Percentiles rank a stretch among this genome's conserved stretches.
phyloP scores from a whole-genome alignment of 1,140 invertebrate genomes.

The Panagrolaimus sp. region DNA sequence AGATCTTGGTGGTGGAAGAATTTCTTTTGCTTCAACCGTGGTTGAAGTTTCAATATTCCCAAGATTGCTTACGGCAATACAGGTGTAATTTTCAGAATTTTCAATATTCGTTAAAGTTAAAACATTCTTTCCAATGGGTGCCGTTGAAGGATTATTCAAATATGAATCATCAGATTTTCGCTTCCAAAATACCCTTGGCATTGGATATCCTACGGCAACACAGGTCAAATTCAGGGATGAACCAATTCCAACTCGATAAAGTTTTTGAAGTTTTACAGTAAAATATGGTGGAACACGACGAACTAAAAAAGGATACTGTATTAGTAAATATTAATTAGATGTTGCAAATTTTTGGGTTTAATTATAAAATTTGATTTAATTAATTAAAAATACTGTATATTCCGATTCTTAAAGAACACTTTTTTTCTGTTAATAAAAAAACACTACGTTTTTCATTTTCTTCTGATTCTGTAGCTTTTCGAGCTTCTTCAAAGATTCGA shows the following conservation, averaged over 20 bases:
- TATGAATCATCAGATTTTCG: conserved; percentile 32
- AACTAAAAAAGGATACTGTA: conserved; percentile 66
- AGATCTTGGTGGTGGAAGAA: conserved; percentile 32
- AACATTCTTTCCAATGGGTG: conserved; percentile 69
- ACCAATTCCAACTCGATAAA: conserved; percentile 81
- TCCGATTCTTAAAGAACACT: background rate
- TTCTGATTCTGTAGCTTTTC: background rate
- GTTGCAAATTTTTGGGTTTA: background rate
- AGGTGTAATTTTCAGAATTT: conserved; percentile 91
- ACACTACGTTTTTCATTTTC: background rate
- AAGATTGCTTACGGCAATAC: conserved; percentile 84
- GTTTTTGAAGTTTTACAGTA: conserved; percentile 73
- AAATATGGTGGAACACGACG: conserved; percentile 87
- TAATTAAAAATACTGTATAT: background rate
- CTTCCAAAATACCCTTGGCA: conserved; percentile 83
- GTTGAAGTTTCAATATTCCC: conserved; percentile 80
- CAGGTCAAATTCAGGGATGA: conserved; percentile 85
- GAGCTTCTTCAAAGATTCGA: conserved; percentile 26
- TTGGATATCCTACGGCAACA: conserved; percentile 89
- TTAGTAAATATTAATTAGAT: background rate
- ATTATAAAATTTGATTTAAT: background rate
- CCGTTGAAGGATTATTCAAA: conserved; percentile 42
- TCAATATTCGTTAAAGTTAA: conserved; percentile 77
- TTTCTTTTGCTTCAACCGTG: conserved; percentile 65
- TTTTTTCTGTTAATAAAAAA: background rate